A percentile compares a stretch with the other conserved stretches of the same genome.
Conservation (phyloP, 2,797 vertebrate species). For the Coendou prehensilis region DNA sequence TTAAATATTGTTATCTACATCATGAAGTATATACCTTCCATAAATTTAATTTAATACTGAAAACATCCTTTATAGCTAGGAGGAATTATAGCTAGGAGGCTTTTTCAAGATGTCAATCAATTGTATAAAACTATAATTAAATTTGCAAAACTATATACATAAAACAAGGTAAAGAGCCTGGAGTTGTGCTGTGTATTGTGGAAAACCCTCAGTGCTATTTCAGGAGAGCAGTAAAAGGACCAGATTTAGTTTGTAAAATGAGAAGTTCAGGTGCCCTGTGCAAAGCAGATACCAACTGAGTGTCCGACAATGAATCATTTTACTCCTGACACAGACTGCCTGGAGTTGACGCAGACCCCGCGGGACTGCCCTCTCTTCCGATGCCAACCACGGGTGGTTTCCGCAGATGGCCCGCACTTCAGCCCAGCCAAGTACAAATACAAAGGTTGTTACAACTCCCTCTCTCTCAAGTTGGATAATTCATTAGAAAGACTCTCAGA, state of each 20-base stretch:
- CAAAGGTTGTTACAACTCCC: not conserved
- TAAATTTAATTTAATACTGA: slow-evolving; percentile 23
- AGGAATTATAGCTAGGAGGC: not conserved
- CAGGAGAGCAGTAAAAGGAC: slow-evolving; percentile 17
- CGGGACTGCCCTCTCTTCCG: not conserved
- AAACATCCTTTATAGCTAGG: slow-evolving; percentile 12
- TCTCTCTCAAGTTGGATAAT: not conserved
- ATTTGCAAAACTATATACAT: not conserved
- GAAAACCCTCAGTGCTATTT: slow-evolving; percentile 25
- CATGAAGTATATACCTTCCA: slow-evolving; percentile 25
- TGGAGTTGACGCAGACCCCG: not conserved
- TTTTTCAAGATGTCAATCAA: slow-evolving; percentile 46
- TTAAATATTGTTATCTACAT: slow-evolving; percentile 34
- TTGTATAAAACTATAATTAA: slow-evolving; percentile 55
- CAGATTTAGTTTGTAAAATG: slow-evolving; percentile 38
- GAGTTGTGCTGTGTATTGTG: not conserved
- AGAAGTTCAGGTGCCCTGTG: not conserved
- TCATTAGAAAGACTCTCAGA: not conserved
- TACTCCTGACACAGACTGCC: not conserved
- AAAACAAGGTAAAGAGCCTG: not conserved
- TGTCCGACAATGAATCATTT: not conserved
- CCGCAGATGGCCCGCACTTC: not conserved
- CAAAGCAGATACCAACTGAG: not conserved
- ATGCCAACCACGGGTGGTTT: not conserved
- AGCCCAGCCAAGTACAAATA: not conserved